Percentiles rank a stretch among this genome's conserved stretches.
These are phyloP conservation scores for Xestia c-nigrum DNA, from an alignment of 2,888 invertebrate genomes.

Conservation along the genomic window DNA sequence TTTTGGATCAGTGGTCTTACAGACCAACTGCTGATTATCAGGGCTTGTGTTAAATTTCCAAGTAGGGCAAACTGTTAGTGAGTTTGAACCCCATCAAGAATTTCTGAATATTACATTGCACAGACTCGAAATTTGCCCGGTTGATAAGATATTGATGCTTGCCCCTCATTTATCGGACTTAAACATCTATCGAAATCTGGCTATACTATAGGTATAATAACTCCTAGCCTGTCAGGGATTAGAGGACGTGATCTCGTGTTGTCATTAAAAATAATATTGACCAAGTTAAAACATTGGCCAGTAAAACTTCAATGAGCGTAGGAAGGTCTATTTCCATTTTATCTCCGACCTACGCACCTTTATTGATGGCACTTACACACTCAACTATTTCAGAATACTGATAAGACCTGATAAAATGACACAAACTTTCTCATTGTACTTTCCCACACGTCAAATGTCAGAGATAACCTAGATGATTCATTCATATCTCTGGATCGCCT, in stretches of 20 bases:
- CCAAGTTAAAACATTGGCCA: neutral
- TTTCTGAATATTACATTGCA: neutral
- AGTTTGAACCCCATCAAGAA: neutral
- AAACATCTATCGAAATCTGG: neutral
- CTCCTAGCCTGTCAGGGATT: neutral
- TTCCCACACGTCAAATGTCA: constrained; percentile 44
- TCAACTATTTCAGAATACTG: constrained; percentile 20
- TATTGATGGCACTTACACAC: constrained; percentile 5
- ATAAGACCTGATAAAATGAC: constrained; percentile 44
- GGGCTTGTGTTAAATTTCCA: neutral
- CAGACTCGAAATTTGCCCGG: neutral
- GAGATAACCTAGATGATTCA: constrained; percentile 34
- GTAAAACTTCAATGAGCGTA: neutral
- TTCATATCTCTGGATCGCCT: constrained; percentile 23
- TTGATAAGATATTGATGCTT: neutral
- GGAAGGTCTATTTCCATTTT: neutral
- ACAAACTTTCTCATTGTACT: constrained; percentile 45
- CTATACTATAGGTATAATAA: neutral
- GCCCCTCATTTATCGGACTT: no score
- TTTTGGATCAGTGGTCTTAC: neutral
- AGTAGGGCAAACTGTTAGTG: neutral
- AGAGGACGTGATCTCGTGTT: neutral
- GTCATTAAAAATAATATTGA: neutral
- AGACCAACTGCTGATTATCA: neutral
- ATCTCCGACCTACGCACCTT: constrained; percentile 29